Evolutionary conservation across 2,113 vertebrate genomes (phyloP).

Genomic region (Macroglossus sobrinus): DNA sequence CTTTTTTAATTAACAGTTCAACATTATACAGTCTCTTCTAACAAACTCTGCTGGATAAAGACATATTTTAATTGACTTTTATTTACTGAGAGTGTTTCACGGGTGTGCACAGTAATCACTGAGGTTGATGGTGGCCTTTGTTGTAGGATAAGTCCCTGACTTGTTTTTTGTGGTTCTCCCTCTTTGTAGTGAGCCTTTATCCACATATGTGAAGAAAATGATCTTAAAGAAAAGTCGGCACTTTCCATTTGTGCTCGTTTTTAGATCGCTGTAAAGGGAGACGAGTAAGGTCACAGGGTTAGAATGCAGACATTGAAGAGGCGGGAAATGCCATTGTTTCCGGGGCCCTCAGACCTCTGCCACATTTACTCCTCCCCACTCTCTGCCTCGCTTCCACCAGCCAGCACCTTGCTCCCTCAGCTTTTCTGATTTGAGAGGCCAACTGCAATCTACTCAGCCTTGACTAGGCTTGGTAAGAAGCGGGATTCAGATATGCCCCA

Average conservation of each 20-base stretch:
- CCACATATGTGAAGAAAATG: neutral
- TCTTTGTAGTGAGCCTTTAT: neutral
- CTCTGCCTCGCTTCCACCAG: neutral
- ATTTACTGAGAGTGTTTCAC: neutral
- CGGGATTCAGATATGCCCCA: neutral
- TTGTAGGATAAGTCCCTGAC: neutral
- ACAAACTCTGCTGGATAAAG: neutral
- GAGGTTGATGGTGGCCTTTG: neutral
- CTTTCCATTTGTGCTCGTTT: neutral
- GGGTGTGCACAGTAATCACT: neutral
- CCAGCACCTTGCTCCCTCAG: neutral
- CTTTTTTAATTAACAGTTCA: neutral
- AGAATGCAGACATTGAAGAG: neutral
- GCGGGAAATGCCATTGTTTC: neutral
- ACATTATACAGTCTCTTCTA: neutral
- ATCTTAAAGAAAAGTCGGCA: neutral
- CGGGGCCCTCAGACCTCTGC: neutral
- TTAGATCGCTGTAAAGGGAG: neutral
- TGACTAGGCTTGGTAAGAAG: neutral
- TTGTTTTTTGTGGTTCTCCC: neutral
- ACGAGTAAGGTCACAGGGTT: neutral
- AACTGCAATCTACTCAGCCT: neutral
- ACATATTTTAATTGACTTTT: neutral
- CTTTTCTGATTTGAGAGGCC: neutral
- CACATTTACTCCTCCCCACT: neutral